Conservation (phyloP, 2,113 vertebrate genomes). For the Kryptolebias marmoratus region DNA sequence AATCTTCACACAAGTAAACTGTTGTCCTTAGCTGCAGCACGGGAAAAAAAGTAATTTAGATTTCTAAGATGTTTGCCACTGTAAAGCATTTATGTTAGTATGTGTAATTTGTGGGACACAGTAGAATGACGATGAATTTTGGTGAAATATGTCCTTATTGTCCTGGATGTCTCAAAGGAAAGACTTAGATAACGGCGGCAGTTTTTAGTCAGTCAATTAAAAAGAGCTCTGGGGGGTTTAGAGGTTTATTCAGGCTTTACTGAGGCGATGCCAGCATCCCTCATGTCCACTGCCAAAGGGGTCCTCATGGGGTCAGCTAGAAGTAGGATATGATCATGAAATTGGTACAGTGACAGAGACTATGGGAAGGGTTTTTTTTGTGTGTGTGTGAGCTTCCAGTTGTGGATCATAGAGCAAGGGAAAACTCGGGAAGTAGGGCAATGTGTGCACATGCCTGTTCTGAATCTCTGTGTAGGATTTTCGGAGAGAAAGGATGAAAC, state of each 20-base stretch:
- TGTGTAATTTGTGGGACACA: background rate
- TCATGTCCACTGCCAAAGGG: conserved; percentile 49
- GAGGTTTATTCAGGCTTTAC: conserved; percentile 65
- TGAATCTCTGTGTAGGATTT: conserved; percentile 23
- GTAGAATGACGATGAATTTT: background rate
- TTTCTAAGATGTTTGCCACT: background rate
- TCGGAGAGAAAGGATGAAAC: conserved; percentile 38
- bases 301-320: conserved; percentile 41
- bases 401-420: background rate
- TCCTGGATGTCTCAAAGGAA: conserved; percentile 52
- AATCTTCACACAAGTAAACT: too few relatives aligned
- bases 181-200: conserved; percentile 57
- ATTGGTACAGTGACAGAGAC: conserved; percentile 11
- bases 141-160: conserved; percentile 39
- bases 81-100: background rate
- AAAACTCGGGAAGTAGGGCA: background rate
- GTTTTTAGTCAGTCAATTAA: conserved; percentile 55
- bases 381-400: background rate
- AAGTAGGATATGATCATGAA: conserved; percentile 40
- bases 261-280: conserved; percentile 45
- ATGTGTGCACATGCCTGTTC: conserved; percentile 13
- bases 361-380: conserved; percentile 4
- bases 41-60: too few relatives aligned
- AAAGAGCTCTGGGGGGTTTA: conserved; percentile 43
- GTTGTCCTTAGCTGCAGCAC: too few relatives aligned